Evolutionary conservation across 2,888 invertebrate species (phyloP).

Genomic region (Idaea dimidiata): DNA sequence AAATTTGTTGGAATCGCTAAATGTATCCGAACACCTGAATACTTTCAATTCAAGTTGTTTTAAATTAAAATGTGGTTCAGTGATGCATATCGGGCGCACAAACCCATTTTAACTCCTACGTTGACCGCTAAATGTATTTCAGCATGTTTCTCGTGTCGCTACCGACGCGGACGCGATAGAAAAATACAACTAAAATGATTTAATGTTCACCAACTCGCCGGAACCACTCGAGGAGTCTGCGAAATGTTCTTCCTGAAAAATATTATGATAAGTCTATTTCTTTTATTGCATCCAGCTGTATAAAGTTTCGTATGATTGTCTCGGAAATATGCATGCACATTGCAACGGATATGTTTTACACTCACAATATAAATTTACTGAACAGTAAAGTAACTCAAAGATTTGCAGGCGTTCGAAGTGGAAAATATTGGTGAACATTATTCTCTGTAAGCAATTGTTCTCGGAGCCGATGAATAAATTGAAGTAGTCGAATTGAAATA

Average conservation of each 20-base stretch:
- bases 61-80: slow-evolving; percentile 33
- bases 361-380: background rate
- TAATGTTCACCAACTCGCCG: slow-evolving; percentile 32
- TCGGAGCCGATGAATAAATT: background rate
- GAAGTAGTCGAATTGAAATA: background rate
- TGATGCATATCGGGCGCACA: slow-evolving; percentile 30
- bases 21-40: slow-evolving; percentile 13
- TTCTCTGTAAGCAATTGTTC: background rate
- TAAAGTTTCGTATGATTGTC: slow-evolving; percentile 27
- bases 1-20: slow-evolving; percentile 22
- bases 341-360: slow-evolving; percentile 3
- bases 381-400: slow-evolving; percentile 2
- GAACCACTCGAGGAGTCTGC: slow-evolving; percentile 30
- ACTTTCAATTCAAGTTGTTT: slow-evolving; percentile 26
- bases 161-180: slow-evolving; percentile 29
- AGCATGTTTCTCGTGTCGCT: slow-evolving; percentile 28
- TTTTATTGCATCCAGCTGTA: slow-evolving; percentile 36
- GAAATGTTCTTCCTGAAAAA: slow-evolving; percentile 36
- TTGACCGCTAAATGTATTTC: slow-evolving; percentile 33
- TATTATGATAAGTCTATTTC: slow-evolving; percentile 37
- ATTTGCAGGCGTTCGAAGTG: background rate
- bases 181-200: slow-evolving; percentile 37
- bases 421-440: background rate
- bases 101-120: slow-evolving; percentile 33
- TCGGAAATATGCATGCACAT: slow-evolving; percentile 15